phyloP scores from a whole-genome alignment of 2,888 invertebrate genomes.

The Phengaris alcon region DNA sequence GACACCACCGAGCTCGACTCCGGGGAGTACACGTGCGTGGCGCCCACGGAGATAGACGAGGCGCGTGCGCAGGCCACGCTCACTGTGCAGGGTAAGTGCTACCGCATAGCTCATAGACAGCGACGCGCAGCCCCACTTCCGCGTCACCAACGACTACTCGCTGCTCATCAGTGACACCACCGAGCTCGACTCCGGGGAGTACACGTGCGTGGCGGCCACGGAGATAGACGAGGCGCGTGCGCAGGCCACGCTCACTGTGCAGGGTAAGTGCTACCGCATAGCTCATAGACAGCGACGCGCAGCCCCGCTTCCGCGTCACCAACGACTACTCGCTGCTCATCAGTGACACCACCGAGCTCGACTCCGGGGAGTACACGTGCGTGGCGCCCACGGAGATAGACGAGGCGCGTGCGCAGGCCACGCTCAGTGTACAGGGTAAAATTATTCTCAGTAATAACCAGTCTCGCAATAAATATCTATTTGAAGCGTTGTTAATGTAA shows the following conservation, averaged over 20 bases:
- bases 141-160: conserved; percentile 83
- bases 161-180: conserved; percentile 84
- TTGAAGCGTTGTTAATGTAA: too few relatives aligned
- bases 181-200: conserved; percentile 95
- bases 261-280: conserved; percentile 78
- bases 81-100: conserved; percentile 88
- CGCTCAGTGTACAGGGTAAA: too few relatives aligned
- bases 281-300: conserved; percentile 91
- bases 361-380: conserved; percentile 97
- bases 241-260: conserved; percentile 94
- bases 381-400: conserved; percentile 94
- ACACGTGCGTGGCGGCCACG: conserved; percentile 96
- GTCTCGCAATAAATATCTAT: too few relatives aligned
- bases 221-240: conserved; percentile 91
- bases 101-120: conserved; percentile 86
- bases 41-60: conserved; percentile 92
- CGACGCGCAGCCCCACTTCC: conserved; percentile 87
- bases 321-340: conserved; percentile 70
- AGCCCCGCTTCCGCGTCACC: conserved; percentile 87
- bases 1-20: conserved; percentile 97
- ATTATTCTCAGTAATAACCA: too few relatives aligned
- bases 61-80: conserved; percentile 92
- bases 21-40: conserved; percentile 96
- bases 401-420: conserved; percentile 84
- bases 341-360: conserved; percentile 92